These are phyloP conservation scores for Tragelaphus scriptus DNA, from an alignment of 2,113 vertebrate species.

Conservation along the genomic window DNA sequence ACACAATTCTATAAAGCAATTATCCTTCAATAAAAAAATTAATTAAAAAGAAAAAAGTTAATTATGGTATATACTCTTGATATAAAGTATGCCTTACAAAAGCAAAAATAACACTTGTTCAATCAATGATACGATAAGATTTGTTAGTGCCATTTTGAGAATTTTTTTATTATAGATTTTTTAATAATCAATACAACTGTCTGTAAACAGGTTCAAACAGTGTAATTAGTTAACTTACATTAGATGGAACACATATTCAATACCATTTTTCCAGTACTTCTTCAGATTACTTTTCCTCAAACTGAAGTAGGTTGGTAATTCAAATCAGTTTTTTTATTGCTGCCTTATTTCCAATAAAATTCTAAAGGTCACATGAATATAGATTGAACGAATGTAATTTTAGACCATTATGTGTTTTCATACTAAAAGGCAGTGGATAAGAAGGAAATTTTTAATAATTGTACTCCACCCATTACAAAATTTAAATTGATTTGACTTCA, in stretches of 20 bases:
- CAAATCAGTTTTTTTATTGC: background rate
- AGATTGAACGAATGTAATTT: constrained; percentile 26
- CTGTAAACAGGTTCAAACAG: background rate
- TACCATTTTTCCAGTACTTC: background rate
- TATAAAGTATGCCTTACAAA: background rate
- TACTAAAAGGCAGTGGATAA: background rate
- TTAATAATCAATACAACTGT: background rate
- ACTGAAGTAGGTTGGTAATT: background rate
- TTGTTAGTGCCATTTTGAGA: background rate
- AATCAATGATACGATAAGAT: background rate
- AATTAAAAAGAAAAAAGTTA: background rate
- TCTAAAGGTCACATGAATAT: background rate
- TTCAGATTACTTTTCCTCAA: background rate
- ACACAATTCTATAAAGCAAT: background rate
- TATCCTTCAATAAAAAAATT: background rate
- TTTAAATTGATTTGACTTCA: constrained; percentile 50
- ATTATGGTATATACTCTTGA: background rate
- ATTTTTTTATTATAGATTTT: background rate
- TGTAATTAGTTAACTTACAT: background rate
- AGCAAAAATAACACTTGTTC: background rate
- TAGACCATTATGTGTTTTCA: background rate
- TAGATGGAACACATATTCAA: background rate
- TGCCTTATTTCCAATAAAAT: background rate
- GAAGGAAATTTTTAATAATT: constrained; percentile 34
- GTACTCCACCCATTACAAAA: background rate